Percentiles rank a stretch among this genome's conserved stretches.
Conservation (phyloP, 2,113 vertebrate genomes). For the Emberiza fucata region DNA sequence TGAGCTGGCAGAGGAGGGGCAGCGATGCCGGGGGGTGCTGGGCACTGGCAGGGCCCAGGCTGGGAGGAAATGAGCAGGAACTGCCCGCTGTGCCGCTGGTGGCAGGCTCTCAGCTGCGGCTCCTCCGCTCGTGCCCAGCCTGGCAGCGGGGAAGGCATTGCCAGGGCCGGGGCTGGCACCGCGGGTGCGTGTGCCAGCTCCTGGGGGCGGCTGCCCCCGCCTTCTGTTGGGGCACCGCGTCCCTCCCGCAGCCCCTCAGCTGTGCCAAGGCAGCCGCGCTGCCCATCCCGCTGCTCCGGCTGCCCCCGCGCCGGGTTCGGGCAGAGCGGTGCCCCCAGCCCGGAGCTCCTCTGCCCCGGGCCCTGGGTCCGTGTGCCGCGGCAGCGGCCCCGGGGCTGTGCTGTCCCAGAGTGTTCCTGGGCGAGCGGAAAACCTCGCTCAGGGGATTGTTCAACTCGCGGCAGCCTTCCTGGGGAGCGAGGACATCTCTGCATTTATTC, state of each 20-base stretch:
- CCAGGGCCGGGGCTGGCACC: background rate
- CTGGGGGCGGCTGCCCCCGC: background rate
- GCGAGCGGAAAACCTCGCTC: background rate
- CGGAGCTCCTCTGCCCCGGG: rapidly evolving
- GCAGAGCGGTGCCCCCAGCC: background rate
- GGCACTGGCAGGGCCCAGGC: background rate
- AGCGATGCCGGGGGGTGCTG: background rate
- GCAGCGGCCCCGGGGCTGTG: background rate
- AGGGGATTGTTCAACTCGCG: background rate
- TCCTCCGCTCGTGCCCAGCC: background rate
- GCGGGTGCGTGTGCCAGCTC: background rate
- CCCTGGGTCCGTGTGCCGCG: rapidly evolving
- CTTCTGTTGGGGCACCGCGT: background rate
- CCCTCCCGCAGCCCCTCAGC: background rate
- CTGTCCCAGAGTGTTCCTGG: background rate
- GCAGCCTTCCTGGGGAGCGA: background rate
- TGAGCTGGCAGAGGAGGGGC: background rate
- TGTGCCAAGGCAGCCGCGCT: rapidly evolving
- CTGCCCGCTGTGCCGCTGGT: background rate
- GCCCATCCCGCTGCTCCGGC: background rate
- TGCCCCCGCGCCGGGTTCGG: rapidly evolving
- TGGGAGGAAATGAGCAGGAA: background rate
- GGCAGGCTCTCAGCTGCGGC: background rate
- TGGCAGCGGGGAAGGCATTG: background rate
- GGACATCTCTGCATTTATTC: conserved; percentile 2